Base-by-base conservation (phyloP, 1,140 invertebrate genomes). In the Zelostemma sp. region DNA sequence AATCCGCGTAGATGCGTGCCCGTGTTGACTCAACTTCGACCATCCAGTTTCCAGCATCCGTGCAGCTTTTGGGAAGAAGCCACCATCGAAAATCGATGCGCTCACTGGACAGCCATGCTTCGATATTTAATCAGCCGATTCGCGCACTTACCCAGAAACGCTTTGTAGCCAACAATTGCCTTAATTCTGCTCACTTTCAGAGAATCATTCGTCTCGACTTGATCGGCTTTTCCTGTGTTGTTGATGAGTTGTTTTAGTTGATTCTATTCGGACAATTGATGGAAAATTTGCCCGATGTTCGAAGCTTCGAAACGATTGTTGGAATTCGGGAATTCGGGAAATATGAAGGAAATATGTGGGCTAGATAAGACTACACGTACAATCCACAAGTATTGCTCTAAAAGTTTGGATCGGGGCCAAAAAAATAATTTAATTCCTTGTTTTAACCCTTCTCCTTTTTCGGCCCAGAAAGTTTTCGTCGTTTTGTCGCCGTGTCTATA, bases 341-440 rank as follows among this genome's bases (percentile, higher is more conserved):
- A n/a, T 12, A 17, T 12, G 46, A 48, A 12, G 15, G 15, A 6
- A 9, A 48, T 12, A 25, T 48, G 46, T 48, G 46, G 19, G 25
- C 6, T 28, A 48, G 46, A 48, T 48, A 48, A 48, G 46, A 12
- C 46, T 19, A 28, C 18, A 21, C 12, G 19, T 19, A 48, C 46
- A 25, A 25, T 5, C 18, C 6, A 21, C 6, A 14, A 11, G 46
- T 17, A n/a, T 35, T 50, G 12, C 48, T 18, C 25, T 41, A 15
- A 50, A 38, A 50, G 28, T 3, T 53, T 67, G 64, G 64, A 61
- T 0, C 8, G 1, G 1, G 0, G 43, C 54, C 59, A n/a, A 68
- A 35, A 48, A 68, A 59, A 60, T 69, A 69, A 60, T 63, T 63
- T 64, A 59, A 69, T 60, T 69, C 17, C 15, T 60, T 59, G 46